These are phyloP conservation scores for Neotoma lepida DNA, from an alignment of 2,113 vertebrate species.

Conservation along the genomic window DNA sequence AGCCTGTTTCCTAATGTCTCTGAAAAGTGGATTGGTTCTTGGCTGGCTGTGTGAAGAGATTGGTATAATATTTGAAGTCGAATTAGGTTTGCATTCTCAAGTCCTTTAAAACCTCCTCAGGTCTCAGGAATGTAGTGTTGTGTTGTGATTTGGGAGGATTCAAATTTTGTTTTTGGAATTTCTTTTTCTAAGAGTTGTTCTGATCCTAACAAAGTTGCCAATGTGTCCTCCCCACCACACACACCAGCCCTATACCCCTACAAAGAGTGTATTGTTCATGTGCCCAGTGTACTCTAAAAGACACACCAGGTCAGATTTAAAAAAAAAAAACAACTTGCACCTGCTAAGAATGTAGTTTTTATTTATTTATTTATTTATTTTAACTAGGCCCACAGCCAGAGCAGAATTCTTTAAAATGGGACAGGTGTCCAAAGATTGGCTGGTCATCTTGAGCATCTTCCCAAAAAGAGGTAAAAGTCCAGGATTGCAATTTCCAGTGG, in stretches of 20 bases:
- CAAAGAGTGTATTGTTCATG: conserved; percentile 69
- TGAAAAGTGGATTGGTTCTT: not conserved
- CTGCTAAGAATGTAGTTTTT: conserved; percentile 49
- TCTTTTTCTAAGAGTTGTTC: not conserved
- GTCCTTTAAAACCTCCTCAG: conserved; percentile 16
- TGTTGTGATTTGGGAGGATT: conserved; percentile 54
- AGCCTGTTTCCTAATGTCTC: not conserved
- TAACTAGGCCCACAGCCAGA: conserved; percentile 70
- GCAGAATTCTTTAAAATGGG: conserved; percentile 69
- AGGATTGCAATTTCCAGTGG: conserved; percentile 73
- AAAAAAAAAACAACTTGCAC: conserved; percentile 35
- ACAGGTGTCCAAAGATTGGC: conserved; percentile 65
- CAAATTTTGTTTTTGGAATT: conserved; percentile 69
- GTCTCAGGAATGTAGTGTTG: conserved; percentile 56
- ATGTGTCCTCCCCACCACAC: not conserved
- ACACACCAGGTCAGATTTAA: conserved; percentile 68
- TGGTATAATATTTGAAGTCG: conserved; percentile 20
- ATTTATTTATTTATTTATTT: not conserved
- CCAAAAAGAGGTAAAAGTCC: conserved; percentile 42
- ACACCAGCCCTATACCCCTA: not conserved
- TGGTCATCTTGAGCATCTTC: not conserved
- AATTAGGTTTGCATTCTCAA: conserved; percentile 17
- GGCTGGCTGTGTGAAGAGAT: not conserved
- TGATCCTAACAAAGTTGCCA: conserved; percentile 55
- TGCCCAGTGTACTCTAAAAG: conserved; percentile 49